phyloP scores from a whole-genome alignment of 2,113 vertebrate species.

The Pogona vitticeps region DNA sequence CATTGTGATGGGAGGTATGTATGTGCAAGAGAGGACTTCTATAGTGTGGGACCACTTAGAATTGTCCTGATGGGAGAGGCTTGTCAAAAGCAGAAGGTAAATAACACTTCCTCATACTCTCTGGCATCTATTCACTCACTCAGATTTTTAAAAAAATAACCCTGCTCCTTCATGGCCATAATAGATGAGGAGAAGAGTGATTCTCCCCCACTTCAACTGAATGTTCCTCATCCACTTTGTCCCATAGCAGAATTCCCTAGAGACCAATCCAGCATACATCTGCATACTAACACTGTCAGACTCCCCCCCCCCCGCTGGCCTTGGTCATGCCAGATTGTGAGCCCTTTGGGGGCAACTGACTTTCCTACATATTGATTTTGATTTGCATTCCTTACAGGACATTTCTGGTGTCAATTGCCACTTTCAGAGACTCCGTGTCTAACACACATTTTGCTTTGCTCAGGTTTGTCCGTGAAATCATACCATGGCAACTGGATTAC shows the following conservation, averaged over 20 bases:
- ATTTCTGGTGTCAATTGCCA: neutral
- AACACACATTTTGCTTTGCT: neutral
- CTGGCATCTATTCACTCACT: neutral
- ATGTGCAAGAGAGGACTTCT: neutral
- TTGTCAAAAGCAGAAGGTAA: neutral
- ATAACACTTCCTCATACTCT: neutral
- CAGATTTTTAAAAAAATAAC: no score
- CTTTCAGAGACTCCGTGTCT: neutral
- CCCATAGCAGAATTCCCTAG: neutral
- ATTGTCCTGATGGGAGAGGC: neutral
- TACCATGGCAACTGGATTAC: neutral
- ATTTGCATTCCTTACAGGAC: neutral
- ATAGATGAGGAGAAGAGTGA: neutral
- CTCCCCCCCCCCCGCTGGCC: neutral
- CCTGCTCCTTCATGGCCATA: no score
- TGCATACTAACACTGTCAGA: neutral
- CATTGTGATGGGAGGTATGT: neutral
- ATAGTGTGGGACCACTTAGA: neutral
- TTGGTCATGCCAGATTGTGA: neutral
- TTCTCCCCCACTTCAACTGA: neutral
- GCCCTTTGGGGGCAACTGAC: neutral
- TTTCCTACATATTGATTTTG: constrained; percentile 1
- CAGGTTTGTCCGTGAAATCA: neutral
- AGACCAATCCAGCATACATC: neutral
- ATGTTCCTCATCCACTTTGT: neutral